A percentile compares a stretch with the other conserved stretches of the same genome.
Conservation (phyloP, 1,140 invertebrate species). For the Lepidurus couesii region DNA sequence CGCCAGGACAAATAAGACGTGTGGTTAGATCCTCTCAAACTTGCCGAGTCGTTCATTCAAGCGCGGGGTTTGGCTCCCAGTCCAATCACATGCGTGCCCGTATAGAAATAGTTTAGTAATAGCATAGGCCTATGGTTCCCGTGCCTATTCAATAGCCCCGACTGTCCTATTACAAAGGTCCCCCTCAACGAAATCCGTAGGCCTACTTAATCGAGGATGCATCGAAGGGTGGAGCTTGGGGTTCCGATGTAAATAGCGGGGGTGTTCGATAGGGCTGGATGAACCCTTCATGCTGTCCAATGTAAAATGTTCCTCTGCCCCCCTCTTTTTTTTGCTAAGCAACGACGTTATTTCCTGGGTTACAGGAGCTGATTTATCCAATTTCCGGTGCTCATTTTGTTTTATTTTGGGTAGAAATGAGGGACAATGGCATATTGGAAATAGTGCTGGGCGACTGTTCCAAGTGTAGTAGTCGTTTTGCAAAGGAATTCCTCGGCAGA, state of each 20-base stretch:
- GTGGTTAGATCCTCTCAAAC: neutral
- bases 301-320: neutral
- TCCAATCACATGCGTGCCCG: neutral
- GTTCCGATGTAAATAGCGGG: conserved; percentile 4
- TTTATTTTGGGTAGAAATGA: neutral
- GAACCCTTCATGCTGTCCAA: neutral
- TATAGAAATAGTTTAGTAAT: neutral
- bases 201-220: conserved; percentile 12
- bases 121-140: neutral
- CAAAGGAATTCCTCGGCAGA: no score
- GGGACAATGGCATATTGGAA: neutral
- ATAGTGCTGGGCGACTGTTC: neutral
- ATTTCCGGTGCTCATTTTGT: neutral
- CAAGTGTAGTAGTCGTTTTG: neutral
- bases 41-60: neutral
- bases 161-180: neutral
- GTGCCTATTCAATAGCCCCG: neutral
- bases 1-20: neutral
- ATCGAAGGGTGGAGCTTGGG: neutral
- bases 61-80: neutral
- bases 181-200: neutral
- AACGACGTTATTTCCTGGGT: neutral
- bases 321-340: neutral
- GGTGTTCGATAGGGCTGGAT: conserved; percentile 8
- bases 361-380: neutral